These are phyloP conservation scores for Dioctria linearis DNA, from an alignment of 2,888 invertebrate genomes.

Conservation along the genomic window DNA sequence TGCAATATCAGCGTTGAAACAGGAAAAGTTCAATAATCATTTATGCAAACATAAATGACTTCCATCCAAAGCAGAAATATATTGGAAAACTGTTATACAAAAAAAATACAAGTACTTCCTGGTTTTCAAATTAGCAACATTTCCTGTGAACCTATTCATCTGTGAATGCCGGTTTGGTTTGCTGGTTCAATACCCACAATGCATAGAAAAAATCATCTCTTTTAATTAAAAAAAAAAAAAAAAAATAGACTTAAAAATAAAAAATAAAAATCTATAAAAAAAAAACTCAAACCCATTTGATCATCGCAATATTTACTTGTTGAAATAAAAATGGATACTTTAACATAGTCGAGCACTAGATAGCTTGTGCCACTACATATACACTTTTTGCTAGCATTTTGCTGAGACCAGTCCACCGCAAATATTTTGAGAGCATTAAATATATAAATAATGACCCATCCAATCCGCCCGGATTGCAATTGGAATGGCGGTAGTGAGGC, in stretches of 20 bases:
- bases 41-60: too few relatives aligned
- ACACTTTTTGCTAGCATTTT: neutral
- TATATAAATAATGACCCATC: constrained; percentile 16
- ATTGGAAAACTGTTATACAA: too few relatives aligned
- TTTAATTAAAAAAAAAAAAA: neutral
- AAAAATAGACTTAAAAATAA: neutral
- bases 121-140: constrained; percentile 11
- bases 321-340: constrained; percentile 27
- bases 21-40: too few relatives aligned
- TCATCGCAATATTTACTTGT: constrained; percentile 8
- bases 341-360: constrained; percentile 9
- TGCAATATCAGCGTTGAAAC: too few relatives aligned
- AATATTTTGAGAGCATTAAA: constrained; percentile 42
- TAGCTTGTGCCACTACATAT: too few relatives aligned
- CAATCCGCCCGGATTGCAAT: neutral
- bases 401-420: constrained; percentile 17
- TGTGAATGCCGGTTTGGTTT: constrained; percentile 1
- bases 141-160: neutral
- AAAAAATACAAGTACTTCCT: too few relatives aligned
- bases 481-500: neutral
- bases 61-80: too few relatives aligned
- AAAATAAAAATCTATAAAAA: too few relatives aligned
- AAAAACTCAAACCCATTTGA: neutral
- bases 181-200: neutral
- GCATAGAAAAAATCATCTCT: constrained; percentile 2